Evolutionary conservation across 2,888 invertebrate species (phyloP), one percentile per base, ranked within the genome.

Genomic region (Drosophila niveifrons): DNA sequence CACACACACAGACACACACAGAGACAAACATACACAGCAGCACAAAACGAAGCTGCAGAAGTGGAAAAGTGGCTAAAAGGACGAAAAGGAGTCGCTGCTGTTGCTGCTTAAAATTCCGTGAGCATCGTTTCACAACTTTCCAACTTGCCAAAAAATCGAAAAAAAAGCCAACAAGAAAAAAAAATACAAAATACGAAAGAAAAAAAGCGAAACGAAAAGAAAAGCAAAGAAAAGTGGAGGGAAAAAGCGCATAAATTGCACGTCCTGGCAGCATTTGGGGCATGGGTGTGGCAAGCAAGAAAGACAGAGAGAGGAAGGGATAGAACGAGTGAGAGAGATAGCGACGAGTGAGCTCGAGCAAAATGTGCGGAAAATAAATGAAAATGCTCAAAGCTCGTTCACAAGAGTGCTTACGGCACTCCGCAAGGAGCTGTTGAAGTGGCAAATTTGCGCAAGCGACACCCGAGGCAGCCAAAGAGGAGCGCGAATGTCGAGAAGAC

Each of bases 111-210:
- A 91, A 91, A 91, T 91, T 91, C 91, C 80, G 82, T 79, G 83
- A 91, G 91, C 91, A 91, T 89, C 91, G 88, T 91, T 91, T 91
- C 91, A 91, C 91, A 91, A 91, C 90, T 90, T 90, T 89, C 90
- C 90, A 90, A 84, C 90, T 90, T 89, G 82, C 90, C 82, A 80
- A 82, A 78, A 80, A 85, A 82, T 82, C 89, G 82, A 87, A 88
- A 82, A 69, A 75, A 69, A 75, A 57, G 59, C 75, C 75, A 73
- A 71, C 71, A 57, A 65, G 51, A 66, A 61, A 43, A 53, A 47
- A 55, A 41, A 41, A 52, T 9, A 9, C 18, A 34, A 34, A 34
- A 34, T 34, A 34, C 28, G 18, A 41, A 61, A 31, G 75, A 76
- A 61, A 51, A 68, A 67, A 56, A 52, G 56, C 11, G 34, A 36